Evolutionary conservation across 2,113 vertebrate species (phyloP).

Genomic region (Hymenochirus boettgeri): DNA sequence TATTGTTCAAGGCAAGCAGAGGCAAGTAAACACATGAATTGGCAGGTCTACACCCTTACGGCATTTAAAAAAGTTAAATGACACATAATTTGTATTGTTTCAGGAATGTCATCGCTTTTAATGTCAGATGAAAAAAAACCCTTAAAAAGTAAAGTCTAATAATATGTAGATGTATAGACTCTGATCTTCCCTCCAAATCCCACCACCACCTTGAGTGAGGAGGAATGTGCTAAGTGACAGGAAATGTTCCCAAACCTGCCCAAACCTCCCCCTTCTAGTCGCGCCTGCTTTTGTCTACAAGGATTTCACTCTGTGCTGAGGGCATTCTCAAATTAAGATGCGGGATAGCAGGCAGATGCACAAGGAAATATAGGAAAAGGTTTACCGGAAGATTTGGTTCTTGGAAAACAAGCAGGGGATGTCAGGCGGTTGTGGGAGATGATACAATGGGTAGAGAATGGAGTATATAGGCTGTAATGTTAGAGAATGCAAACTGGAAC

Average conservation of each 20-base stretch:
- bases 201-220: conserved; percentile 26
- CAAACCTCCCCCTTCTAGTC: conserved; percentile 46
- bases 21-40: background rate
- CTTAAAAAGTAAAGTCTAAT: conserved; percentile 25
- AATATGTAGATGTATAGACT: conserved; percentile 28
- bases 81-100: no score
- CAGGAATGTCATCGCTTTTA: no score
- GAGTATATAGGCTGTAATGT: no score
- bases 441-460: conserved; percentile 16
- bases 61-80: background rate
- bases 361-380: background rate
- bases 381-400: background rate
- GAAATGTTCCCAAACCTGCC: conserved; percentile 61
- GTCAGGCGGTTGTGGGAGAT: background rate
- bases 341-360: conserved; percentile 15
- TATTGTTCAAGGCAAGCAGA: background rate
- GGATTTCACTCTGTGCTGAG: conserved; percentile 65
- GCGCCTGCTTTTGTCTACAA: conserved; percentile 74
- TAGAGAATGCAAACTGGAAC: no score
- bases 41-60: background rate
- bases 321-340: conserved; percentile 63
- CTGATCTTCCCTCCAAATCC: conserved; percentile 20
- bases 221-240: conserved; percentile 75
- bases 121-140: conserved; percentile 4
- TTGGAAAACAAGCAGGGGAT: background rate